Evolutionary conservation across 2,797 vertebrate genomes (phyloP).

Genomic region (Tauraco hartlaubi): DNA sequence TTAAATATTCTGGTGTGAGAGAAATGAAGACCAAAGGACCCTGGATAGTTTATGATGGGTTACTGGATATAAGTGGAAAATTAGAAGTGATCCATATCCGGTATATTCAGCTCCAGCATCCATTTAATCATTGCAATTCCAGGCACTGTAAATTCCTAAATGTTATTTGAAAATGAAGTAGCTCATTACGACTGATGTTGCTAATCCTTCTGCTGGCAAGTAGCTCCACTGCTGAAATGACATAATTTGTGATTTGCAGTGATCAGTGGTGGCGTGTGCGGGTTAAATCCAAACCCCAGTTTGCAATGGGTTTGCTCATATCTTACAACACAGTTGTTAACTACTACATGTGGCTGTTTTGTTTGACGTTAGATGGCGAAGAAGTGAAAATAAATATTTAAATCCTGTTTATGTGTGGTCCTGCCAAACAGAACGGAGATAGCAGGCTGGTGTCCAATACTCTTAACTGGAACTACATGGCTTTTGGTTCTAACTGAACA

Average conservation of each 20-base stretch:
- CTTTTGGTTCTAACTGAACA: not conserved
- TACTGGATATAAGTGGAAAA: conserved; percentile 31
- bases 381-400: conserved; percentile 39
- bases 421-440: not conserved
- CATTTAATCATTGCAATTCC: conserved; percentile 21
- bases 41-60: conserved; percentile 44
- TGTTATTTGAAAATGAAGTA: conserved; percentile 35
- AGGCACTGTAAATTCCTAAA: conserved; percentile 35
- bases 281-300: not conserved
- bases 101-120: conserved; percentile 1
- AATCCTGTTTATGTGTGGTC: not conserved
- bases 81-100: conserved; percentile 37
- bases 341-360: not conserved
- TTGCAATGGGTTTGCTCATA: not conserved
- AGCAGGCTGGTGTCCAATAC: not conserved
- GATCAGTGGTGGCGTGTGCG: not conserved
- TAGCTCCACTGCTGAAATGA: not conserved
- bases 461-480: not conserved
- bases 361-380: not conserved
- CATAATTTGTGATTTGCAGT: conserved; percentile 39
- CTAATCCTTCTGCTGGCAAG: conserved; percentile 61
- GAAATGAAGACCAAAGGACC: conserved; percentile 45
- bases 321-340: not conserved
- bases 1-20: conserved; percentile 54
- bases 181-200: conserved; percentile 9